Evolutionary conservation across 2,797 vertebrate species (phyloP).

Genomic region (Mus caroli): DNA sequence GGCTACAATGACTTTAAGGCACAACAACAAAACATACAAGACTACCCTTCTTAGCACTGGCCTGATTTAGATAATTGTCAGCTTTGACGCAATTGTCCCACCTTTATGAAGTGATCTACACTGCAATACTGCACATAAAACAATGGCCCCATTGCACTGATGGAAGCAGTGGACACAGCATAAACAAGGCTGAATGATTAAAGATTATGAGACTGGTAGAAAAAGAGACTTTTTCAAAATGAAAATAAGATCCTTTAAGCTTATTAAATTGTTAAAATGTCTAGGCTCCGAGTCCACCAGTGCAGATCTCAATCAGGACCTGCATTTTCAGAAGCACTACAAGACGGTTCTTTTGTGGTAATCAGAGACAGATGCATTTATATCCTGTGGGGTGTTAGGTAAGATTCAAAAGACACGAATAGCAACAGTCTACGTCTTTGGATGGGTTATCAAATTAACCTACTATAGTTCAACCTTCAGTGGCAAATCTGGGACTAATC

Average conservation of each 20-base stretch:
- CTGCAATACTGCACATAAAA: constrained; percentile 34
- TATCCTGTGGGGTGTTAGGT: not conserved
- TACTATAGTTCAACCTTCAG: not conserved
- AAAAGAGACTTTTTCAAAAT: constrained; percentile 15
- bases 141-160: not conserved
- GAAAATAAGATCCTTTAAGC: constrained; percentile 41
- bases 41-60: constrained; percentile 28
- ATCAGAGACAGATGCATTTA: not conserved
- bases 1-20: constrained; percentile 41
- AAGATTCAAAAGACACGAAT: not conserved
- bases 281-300: not conserved
- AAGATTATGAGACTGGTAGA: not conserved
- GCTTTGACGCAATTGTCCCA: not conserved
- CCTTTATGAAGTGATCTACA: constrained; percentile 25
- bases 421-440: not conserved
- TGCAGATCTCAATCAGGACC: not conserved
- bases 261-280: constrained; percentile 29
- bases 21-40: not conserved
- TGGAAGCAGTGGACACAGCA: not conserved
- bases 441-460: constrained; percentile 17
- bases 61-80: not conserved
- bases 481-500: not conserved
- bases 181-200: not conserved
- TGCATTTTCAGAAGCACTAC: constrained; percentile 13
- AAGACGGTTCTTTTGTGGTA: not conserved